phyloP scores from a whole-genome alignment of 2,113 vertebrate species.

The Sigmodon hispidus region DNA sequence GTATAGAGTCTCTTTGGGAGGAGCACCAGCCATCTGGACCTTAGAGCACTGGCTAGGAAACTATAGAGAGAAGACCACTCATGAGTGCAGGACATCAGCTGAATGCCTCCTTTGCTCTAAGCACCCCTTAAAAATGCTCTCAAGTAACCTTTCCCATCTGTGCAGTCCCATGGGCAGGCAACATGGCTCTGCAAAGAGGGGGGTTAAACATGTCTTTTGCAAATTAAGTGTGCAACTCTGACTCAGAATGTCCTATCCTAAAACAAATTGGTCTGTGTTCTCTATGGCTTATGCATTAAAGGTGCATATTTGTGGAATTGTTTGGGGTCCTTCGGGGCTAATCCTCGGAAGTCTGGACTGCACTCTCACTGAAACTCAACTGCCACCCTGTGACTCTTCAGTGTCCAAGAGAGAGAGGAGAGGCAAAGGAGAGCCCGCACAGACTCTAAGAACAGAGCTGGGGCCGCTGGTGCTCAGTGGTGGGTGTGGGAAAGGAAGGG shows the following conservation, averaged over 20 bases:
- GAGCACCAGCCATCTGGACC: too few relatives aligned
- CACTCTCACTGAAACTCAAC: not conserved
- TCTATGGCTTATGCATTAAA: not conserved
- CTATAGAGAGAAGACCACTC: not conserved
- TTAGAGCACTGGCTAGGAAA: not conserved
- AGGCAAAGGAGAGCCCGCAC: not conserved
- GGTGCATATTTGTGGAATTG: not conserved
- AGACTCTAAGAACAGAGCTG: accelerated
- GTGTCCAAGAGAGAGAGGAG: not conserved
- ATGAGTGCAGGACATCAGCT: not conserved
- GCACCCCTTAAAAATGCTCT: not conserved
- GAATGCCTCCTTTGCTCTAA: not conserved
- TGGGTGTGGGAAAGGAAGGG: conserved; percentile 3
- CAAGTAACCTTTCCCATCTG: not conserved
- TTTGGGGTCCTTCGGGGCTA: not conserved
- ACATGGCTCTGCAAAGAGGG: not conserved
- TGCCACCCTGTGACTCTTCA: not conserved
- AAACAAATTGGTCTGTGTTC: not conserved
- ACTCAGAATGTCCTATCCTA: not conserved
- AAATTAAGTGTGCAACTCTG: not conserved
- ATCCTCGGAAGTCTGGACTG: not conserved
- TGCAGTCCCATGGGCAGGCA: not conserved
- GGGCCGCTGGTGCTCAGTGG: not conserved
- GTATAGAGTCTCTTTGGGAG: not conserved
- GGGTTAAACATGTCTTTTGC: not conserved